Evolutionary conservation across 2,888 invertebrate species (phyloP), one percentile per base, ranked within the genome.

Genomic region (Oxyteleia sp.): DNA sequence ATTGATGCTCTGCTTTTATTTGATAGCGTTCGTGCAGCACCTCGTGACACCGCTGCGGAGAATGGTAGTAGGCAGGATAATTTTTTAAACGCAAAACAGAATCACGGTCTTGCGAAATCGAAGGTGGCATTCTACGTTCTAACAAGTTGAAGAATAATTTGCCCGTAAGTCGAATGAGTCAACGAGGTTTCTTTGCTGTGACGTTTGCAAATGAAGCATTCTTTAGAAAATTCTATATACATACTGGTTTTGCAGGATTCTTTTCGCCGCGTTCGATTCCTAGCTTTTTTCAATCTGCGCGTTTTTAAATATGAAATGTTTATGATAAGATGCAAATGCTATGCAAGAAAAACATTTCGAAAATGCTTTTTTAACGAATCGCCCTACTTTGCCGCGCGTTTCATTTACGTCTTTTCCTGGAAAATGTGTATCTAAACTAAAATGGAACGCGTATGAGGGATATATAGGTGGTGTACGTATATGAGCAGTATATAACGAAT

Each of bases 201-300:
- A 72, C 66, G 66, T 72, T 79, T 72, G 72, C 57, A 72, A 80
- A 72, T 80, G 66, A 80, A 72, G 80, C 53, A 74, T 80, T 80
- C 74, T 80, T 74, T 61, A 55, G 59, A 74, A 66, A 80, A 72
- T 53, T 61, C 49, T 35, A 63, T 57, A 47, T 63, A 45, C 71
- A 78, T 71, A 78, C 71, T 71, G 64, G 64, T 79, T 79, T 79
- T 64, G 47, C 71, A 64, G 57, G 71, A 79, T 79, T 71, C 79
- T 71, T 63, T 78, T 63, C 69, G 16, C 55, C 13, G 8, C 57
- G 29, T 76, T 66, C 76, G 57, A 79, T 79, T 79, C 55, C 71
- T 59, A 71, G 26, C 57, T 13, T 47, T 78, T 79, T 79, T 71
- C 55, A n/a, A 57, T 68, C 16, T 35, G 35, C 35, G 63, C 43